Conservation (phyloP, 1,140 invertebrate species). For the Zaprionus africanus region DNA sequence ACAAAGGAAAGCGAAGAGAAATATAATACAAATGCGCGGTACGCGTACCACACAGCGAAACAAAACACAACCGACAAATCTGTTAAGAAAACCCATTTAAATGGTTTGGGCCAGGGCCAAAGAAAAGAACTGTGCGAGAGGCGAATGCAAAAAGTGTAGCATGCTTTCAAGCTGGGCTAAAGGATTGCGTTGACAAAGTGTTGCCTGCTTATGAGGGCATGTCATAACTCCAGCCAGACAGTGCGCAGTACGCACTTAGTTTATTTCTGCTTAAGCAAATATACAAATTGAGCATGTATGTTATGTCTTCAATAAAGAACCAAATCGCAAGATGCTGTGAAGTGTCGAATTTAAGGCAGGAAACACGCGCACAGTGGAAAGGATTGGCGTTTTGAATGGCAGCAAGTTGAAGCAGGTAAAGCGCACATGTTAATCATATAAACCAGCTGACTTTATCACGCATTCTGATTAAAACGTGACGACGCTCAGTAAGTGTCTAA, state of each 20-base stretch:
- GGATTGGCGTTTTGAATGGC: neutral
- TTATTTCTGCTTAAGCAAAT: constrained; percentile 34
- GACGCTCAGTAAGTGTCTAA: neutral
- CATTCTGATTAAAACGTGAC: neutral
- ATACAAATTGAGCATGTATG: constrained; percentile 35
- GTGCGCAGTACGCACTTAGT: constrained; percentile 13
- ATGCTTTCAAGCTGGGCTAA: constrained; percentile 29
- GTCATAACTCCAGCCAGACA: neutral
- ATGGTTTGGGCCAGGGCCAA: constrained; percentile 49
- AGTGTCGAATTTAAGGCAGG: constrained; percentile 4
- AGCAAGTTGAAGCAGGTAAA: neutral
- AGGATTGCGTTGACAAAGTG: constrained; percentile 25
- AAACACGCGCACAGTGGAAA: neutral
- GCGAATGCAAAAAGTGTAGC: constrained; percentile 43
- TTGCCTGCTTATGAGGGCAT: constrained; percentile 13
- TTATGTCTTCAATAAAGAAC: constrained; percentile 35
- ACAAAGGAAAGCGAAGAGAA: constrained; percentile 36
- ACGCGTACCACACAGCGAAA: constrained; percentile 60
- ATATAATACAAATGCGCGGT: constrained; percentile 36
- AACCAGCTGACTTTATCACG: neutral
- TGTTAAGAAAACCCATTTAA: constrained; percentile 81
- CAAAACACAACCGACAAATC: constrained; percentile 61
- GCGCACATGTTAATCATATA: neutral
- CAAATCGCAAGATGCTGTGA: constrained; percentile 16
- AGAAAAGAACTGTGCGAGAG: neutral